Percentiles rank a stretch among this genome's conserved stretches.
Conservation (phyloP, 92 coral and sea anemone genomes). For the Palythoa caribaeorum region DNA sequence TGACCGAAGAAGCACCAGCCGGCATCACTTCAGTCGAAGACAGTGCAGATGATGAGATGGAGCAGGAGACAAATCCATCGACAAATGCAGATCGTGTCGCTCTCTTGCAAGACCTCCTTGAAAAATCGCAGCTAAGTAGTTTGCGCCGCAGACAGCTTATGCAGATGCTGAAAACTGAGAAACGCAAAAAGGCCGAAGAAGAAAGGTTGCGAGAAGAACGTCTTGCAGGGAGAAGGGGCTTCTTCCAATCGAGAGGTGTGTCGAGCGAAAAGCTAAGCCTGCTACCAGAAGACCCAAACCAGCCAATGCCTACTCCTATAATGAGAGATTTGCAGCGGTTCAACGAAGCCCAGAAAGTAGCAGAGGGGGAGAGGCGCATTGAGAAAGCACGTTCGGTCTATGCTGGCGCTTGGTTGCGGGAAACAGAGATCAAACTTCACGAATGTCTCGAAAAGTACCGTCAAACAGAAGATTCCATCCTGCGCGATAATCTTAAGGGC, state of each 20-base stretch:
- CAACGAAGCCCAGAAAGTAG: slow-evolving; percentile 19
- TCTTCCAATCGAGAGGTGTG: slow-evolving; percentile 22
- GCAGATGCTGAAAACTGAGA: slow-evolving; percentile 26
- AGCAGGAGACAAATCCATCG: slow-evolving; percentile 29
- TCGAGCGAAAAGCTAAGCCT: slow-evolving; percentile 17
- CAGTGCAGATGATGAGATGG: slow-evolving; percentile 30
- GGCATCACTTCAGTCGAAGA: slow-evolving; percentile 33
- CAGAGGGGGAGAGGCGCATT: slow-evolving; percentile 10
- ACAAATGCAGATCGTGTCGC: slow-evolving; percentile 14
- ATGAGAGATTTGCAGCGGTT: slow-evolving; percentile 3
- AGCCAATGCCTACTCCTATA: slow-evolving; percentile 29
- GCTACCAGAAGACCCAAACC: slow-evolving; percentile 22
- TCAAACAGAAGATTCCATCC: slow-evolving; percentile 22
- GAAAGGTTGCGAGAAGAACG: slow-evolving; percentile 26
- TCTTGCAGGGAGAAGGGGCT: background rate
- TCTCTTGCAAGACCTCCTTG: slow-evolving; percentile 20
- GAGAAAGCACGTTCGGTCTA: slow-evolving; percentile 32
- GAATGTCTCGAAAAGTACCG: slow-evolving; percentile 25
- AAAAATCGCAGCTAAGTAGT: slow-evolving; percentile 37
- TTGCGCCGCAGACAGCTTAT: slow-evolving; percentile 37
- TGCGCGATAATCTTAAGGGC: slow-evolving; percentile 34
- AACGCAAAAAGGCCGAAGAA: slow-evolving; percentile 26
- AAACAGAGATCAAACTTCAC: slow-evolving; percentile 29
- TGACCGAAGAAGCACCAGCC: slow-evolving; percentile 39
- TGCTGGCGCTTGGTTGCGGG: slow-evolving; percentile 28